Evolutionary conservation across 2,888 invertebrate species (phyloP), one percentile per base, ranked within the genome.

Genomic region (Himalopsyche japonica): DNA sequence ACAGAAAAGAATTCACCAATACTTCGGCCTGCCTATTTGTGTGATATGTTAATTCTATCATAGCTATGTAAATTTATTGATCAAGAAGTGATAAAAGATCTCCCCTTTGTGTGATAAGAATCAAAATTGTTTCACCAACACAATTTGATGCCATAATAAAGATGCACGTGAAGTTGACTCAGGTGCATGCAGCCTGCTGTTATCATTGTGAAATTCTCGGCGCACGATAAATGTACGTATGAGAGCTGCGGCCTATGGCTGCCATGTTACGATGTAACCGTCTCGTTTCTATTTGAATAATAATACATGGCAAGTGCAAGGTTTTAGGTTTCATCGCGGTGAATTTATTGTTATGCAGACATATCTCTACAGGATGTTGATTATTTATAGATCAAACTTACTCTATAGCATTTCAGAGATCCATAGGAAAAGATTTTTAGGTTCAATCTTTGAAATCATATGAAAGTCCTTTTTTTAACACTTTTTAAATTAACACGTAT

Each of bases 231-330:
- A 34, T 30, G 32, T 76, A 30, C 20, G 57, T 24, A 57, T 57
- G 57, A 20, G 57, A 57, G 20, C 24, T 57, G 57, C 57, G n/a
- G 24, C 57, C 20, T 6, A 2, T 20, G 49, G 57, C 57, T 57
- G 57, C 57, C 57, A 57, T 57, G 57, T 57, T 57, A 57, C 57
- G 57, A 57, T 34, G 34, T 34, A 76, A n/a, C 76, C 27, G 76
- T 32, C 32, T 32, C 76, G 76, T 76, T 57, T 34, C 76, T 34
- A 76, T 76, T 34, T 76, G 76, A 30, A 76, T 76, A 76, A 76
- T 76, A 76, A 76, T 76, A 34, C 76, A 76, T 34, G 12, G 76
- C 76, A 76, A 76, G 76, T 76, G 76, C 76, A 76, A 76, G 76
- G 76, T 76, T 76, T 76, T 3, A 76, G n/a, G 76, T 76, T 34